Evolutionary conservation across 2,888 invertebrate genomes (phyloP).

Genomic region (Deilephila porcellus): DNA sequence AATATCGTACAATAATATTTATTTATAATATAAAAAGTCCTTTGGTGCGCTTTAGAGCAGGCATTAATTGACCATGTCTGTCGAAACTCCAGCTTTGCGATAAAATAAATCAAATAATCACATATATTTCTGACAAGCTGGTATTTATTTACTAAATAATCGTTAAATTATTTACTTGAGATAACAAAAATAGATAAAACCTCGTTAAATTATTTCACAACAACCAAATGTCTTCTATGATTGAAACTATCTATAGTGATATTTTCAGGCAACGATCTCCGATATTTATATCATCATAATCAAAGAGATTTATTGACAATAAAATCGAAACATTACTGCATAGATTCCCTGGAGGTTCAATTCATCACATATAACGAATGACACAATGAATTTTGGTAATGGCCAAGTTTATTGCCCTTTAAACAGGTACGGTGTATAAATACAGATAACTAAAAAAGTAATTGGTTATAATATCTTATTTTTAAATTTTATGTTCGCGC

Average conservation of each 20-base stretch:
- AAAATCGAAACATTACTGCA: slow-evolving; percentile 29
- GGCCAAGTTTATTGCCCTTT: slow-evolving; percentile 29
- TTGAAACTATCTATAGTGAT: background rate
- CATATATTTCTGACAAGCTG: background rate
- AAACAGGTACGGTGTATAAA: slow-evolving; percentile 24
- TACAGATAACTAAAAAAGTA: background rate
- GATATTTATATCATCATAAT: slow-evolving; percentile 29
- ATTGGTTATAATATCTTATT: slow-evolving; percentile 8
- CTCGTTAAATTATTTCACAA: background rate
- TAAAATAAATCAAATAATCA: background rate
- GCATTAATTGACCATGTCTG: background rate
- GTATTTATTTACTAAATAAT: slow-evolving; percentile 1
- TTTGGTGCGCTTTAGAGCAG: background rate
- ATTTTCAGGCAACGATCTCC: slow-evolving; percentile 13
- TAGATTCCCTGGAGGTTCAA: slow-evolving; percentile 26
- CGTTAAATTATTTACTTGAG: background rate
- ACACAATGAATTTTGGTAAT: slow-evolving; percentile 31
- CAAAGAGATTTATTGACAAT: slow-evolving; percentile 32
- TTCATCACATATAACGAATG: slow-evolving; percentile 31
- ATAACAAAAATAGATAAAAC: slow-evolving; percentile 6
- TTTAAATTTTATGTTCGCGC: slow-evolving; percentile 12
- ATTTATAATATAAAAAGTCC: too few relatives aligned
- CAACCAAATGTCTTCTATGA: background rate
- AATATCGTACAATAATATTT: too few relatives aligned
- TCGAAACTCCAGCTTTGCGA: background rate